Conservation (phyloP, 2,113 vertebrate species). For the Propithecus coquereli region DNA sequence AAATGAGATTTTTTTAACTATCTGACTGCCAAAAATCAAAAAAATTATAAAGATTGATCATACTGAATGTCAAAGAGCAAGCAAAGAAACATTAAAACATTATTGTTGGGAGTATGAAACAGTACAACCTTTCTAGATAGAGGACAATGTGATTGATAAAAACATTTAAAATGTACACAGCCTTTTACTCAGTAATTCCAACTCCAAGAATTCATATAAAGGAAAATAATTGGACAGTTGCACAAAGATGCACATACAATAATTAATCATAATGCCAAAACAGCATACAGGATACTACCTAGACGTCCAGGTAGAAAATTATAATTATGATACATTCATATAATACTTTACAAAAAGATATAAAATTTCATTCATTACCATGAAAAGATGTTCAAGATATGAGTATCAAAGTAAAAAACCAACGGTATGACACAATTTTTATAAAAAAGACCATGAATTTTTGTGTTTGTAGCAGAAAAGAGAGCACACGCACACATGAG, state of each 20-base stretch:
- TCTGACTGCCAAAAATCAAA: neutral
- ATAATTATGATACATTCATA: neutral
- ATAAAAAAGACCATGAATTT: neutral
- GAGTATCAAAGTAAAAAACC: neutral
- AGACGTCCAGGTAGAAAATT: neutral
- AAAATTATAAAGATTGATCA: neutral
- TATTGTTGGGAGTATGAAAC: neutral
- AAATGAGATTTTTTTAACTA: neutral
- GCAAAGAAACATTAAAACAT: neutral
- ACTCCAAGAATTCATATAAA: slow-evolving; percentile 26
- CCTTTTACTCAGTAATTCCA: neutral
- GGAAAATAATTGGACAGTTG: neutral
- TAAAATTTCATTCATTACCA: neutral
- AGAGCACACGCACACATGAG: neutral
- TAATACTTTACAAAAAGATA: neutral
- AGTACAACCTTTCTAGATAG: neutral
- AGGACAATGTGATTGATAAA: neutral
- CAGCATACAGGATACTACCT: neutral
- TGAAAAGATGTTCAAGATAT: neutral
- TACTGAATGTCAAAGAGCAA: neutral
- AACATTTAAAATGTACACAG: neutral
- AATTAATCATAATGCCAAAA: neutral
- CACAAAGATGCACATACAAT: neutral
- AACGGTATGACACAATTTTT: neutral
- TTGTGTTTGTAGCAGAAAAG: neutral